phyloP scores from a whole-genome alignment of 2,888 invertebrate genomes.

The Conus canariensis region DNA sequence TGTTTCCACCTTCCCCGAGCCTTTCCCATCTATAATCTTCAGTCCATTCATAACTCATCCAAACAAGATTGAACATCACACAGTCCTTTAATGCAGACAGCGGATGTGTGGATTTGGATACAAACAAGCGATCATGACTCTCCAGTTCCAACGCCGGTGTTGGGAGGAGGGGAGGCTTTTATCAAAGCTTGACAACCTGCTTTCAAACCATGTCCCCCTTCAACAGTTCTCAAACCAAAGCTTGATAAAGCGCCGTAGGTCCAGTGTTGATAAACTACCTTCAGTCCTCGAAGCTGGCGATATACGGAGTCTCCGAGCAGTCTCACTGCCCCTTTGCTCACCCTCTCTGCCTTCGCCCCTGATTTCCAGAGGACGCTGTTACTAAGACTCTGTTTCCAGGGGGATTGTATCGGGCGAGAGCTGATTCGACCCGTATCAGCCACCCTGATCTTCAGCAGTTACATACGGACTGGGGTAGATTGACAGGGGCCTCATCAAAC shows the following conservation, averaged over 20 bases:
- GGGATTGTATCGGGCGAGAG: background rate
- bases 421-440: background rate
- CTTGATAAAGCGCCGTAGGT: background rate
- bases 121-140: background rate
- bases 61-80: background rate
- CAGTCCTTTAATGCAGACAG: background rate
- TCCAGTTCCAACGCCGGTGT: background rate
- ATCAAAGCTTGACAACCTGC: background rate
- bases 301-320: background rate
- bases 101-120: background rate
- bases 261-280: background rate
- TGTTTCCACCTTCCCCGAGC: background rate
- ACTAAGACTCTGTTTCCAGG: background rate
- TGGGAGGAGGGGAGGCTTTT: background rate
- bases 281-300: background rate
- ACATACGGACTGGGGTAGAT: background rate
- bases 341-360: background rate
- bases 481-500: slow-evolving; percentile 6
- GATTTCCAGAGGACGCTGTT: background rate
- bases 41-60: background rate
- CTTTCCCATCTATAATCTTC: background rate
- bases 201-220: background rate
- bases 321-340: background rate
- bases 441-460: background rate
- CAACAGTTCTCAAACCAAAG: background rate